Conservation (phyloP, 1,140 invertebrate genomes). For the Elymnias hypermnestra region DNA sequence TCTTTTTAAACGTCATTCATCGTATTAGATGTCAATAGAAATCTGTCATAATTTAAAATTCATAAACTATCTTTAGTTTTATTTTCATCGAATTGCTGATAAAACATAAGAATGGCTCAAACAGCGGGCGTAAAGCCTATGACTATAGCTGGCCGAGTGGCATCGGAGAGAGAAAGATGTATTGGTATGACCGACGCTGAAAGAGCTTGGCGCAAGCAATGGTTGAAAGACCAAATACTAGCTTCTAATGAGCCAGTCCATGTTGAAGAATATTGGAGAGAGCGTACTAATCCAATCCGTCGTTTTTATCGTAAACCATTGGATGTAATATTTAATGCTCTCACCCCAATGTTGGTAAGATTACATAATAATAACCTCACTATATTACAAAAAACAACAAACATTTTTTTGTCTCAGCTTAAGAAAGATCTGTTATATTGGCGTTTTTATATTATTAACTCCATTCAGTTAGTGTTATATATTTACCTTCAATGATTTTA, state of each 20-base stretch:
- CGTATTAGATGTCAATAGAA: too few species aligned
- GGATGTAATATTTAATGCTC: slow-evolving; percentile 77
- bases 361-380: slow-evolving; percentile 55
- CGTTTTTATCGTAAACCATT: slow-evolving; percentile 84
- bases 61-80: too few species aligned
- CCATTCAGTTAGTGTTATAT: too few species aligned
- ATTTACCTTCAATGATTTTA: too few species aligned
- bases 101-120: slow-evolving; percentile 48
- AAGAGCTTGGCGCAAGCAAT: slow-evolving; percentile 88
- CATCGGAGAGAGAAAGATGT: slow-evolving; percentile 84
- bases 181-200: slow-evolving; percentile 90
- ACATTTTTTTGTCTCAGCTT: too few species aligned
- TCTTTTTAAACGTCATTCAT: too few species aligned
- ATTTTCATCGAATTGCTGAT: too few species aligned
- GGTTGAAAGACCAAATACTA: slow-evolving; percentile 88
- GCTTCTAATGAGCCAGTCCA: slow-evolving; percentile 82
- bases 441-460: too few species aligned
- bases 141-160: slow-evolving; percentile 84
- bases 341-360: slow-evolving; percentile 78
- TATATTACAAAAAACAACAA: too few species aligned
- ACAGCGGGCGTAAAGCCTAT: slow-evolving; percentile 78
- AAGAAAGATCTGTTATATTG: too few species aligned
- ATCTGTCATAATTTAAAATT: too few species aligned
- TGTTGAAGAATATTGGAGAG: slow-evolving; percentile 80
- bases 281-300: slow-evolving; percentile 86